Evolutionary conservation across 2,797 vertebrate genomes (phyloP).

Genomic region (Cottoperca gobio): DNA sequence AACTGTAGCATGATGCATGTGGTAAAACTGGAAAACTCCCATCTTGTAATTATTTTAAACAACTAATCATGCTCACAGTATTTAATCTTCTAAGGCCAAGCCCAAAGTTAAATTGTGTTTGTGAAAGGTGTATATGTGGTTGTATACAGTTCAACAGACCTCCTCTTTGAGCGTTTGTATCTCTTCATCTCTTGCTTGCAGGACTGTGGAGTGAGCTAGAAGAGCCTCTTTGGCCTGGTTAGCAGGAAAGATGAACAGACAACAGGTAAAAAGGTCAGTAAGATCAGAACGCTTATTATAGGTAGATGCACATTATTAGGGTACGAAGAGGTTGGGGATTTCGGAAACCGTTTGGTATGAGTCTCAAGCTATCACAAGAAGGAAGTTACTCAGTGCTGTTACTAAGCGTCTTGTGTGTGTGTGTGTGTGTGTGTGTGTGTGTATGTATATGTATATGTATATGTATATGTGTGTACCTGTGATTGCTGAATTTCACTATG

Average conservation of each 20-base stretch:
- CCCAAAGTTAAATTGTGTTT: background rate
- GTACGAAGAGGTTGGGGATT: background rate
- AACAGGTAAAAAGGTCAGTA: background rate
- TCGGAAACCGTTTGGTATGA: background rate
- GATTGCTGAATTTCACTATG: constrained; percentile 82
- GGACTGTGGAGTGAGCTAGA: constrained; percentile 78
- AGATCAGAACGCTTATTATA: background rate
- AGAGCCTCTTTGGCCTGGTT: constrained; percentile 84
- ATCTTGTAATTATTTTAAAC: no score
- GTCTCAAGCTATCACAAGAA: background rate
- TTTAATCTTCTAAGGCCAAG: background rate
- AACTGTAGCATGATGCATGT: background rate
- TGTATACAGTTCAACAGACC: constrained; percentile 68
- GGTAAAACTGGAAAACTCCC: no score
- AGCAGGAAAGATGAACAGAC: constrained; percentile 8
- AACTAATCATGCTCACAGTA: background rate
- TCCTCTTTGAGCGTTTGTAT: constrained; percentile 79
- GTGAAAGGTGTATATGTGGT: background rate
- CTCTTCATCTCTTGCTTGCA: constrained; percentile 82
- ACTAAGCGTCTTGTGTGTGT: background rate
- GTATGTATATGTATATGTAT: background rate
- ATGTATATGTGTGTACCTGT: constrained; percentile 67
- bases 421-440: constrained; percentile 27
- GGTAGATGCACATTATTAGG: background rate
- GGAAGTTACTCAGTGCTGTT: background rate